Evolutionary conservation across 2,888 invertebrate genomes (phyloP).

Genomic region (Synergus itoensis): DNA sequence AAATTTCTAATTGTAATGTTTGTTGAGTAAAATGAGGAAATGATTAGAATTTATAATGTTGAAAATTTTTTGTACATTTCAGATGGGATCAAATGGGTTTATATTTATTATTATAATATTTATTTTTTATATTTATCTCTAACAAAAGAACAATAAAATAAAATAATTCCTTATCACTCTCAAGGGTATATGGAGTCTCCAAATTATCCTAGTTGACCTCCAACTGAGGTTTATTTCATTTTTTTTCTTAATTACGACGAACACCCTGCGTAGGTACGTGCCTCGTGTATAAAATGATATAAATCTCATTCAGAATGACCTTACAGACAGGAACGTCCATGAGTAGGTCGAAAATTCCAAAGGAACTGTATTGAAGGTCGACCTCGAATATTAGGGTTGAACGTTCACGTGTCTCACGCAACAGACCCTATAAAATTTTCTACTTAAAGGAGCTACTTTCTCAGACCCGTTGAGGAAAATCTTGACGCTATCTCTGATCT

Average conservation of each 20-base stretch:
- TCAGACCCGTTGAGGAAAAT: background rate
- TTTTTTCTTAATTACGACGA: background rate
- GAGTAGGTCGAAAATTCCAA: constrained; percentile 33
- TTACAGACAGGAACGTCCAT: constrained; percentile 1
- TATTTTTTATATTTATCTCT: too few relatives aligned
- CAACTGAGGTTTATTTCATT: background rate
- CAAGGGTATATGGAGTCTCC: background rate
- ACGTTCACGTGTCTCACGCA: constrained; percentile 41
- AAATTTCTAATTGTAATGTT: too few relatives aligned
- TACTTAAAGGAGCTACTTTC: constrained; percentile 13
- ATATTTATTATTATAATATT: too few relatives aligned
- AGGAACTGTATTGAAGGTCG: constrained; percentile 34
- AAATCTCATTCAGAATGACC: constrained; percentile 35
- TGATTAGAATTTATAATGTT: too few relatives aligned
- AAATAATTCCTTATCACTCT: too few relatives aligned
- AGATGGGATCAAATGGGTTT: background rate
- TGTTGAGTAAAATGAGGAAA: too few relatives aligned
- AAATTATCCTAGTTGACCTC: background rate
- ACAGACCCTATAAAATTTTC: constrained; percentile 38
- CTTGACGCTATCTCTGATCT: constrained; percentile 14
- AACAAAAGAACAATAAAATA: background rate
- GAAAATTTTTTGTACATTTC: too few relatives aligned
- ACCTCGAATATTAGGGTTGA: constrained; percentile 40
- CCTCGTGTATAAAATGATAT: constrained; percentile 20
- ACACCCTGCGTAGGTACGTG: background rate